Evolutionary conservation across 2,113 vertebrate genomes (phyloP).

Genomic region (Mirza zaza): DNA sequence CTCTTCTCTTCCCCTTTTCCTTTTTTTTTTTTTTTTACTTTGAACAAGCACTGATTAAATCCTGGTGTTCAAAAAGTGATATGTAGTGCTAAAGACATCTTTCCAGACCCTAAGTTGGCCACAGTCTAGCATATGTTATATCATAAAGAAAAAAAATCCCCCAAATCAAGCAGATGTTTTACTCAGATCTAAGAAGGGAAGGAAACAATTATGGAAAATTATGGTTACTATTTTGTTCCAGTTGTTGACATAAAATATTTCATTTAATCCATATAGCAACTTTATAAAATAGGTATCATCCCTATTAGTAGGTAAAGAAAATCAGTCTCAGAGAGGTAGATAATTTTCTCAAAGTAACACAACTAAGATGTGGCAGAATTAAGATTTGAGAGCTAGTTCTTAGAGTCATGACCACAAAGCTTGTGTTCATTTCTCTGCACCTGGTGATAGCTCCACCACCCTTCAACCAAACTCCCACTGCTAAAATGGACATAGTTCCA

Average conservation of each 20-base stretch:
- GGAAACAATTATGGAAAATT: background rate
- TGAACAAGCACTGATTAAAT: background rate
- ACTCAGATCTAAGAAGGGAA: background rate
- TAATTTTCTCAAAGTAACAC: background rate
- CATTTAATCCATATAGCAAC: background rate
- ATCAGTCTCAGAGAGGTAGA: background rate
- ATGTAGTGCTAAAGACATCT: background rate
- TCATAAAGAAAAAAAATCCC: background rate
- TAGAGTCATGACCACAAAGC: background rate
- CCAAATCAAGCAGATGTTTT: background rate
- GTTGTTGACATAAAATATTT: background rate
- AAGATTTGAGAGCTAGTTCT: background rate
- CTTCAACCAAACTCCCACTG: background rate
- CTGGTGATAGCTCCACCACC: no score
- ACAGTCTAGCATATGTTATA: background rate
- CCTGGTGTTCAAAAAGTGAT: background rate
- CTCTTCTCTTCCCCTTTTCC: background rate
- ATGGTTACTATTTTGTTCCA: background rate
- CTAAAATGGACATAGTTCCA: background rate
- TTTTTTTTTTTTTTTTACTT: background rate
- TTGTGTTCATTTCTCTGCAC: background rate
- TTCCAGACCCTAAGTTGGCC: background rate
- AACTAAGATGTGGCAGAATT: background rate
- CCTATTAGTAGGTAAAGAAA: background rate
- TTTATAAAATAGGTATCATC: background rate